Evolutionary conservation across 1,140 invertebrate genomes (phyloP).

Genomic region (Euglossa dilemma): DNA sequence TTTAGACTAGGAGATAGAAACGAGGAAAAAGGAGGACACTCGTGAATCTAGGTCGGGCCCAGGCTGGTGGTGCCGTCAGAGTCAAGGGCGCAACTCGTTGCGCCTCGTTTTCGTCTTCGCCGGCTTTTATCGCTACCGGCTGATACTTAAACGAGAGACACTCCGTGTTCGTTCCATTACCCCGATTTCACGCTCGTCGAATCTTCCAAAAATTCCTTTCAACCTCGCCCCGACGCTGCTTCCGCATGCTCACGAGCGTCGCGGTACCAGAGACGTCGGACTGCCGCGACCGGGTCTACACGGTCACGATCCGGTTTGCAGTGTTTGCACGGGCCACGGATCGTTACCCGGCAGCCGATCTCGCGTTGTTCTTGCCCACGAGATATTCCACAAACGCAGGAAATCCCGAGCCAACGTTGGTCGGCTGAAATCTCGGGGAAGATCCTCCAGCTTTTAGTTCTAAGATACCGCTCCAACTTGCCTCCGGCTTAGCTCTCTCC

Average conservation of each 20-base stretch:
- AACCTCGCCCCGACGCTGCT: neutral
- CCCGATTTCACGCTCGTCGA: slow-evolving; percentile 15
- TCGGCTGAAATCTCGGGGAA: neutral
- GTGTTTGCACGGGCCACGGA: neutral
- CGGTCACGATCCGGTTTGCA: neutral
- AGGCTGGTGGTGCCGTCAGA: neutral
- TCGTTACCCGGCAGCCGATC: neutral
- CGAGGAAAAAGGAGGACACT: neutral
- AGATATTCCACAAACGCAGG: neutral
- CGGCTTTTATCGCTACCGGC: neutral
- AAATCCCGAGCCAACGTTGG: neutral
- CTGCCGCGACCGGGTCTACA: neutral
- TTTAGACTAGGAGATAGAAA: neutral
- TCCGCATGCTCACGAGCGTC: too few relatives aligned
- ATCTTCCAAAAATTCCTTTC: neutral
- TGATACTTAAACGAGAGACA: slow-evolving; percentile 12
- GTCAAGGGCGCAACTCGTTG: slow-evolving; percentile 43
- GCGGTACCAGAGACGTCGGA: too few relatives aligned
- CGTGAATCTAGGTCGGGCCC: slow-evolving; percentile 20
- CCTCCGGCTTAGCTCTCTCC: neutral
- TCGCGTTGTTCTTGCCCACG: neutral
- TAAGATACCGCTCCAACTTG: neutral
- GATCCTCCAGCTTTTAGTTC: neutral
- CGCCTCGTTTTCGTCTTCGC: slow-evolving; percentile 8
- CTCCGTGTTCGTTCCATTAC: slow-evolving; percentile 3